Conservation (phyloP, 2,888 invertebrate species). For the Bhutanitis thaidina region DNA sequence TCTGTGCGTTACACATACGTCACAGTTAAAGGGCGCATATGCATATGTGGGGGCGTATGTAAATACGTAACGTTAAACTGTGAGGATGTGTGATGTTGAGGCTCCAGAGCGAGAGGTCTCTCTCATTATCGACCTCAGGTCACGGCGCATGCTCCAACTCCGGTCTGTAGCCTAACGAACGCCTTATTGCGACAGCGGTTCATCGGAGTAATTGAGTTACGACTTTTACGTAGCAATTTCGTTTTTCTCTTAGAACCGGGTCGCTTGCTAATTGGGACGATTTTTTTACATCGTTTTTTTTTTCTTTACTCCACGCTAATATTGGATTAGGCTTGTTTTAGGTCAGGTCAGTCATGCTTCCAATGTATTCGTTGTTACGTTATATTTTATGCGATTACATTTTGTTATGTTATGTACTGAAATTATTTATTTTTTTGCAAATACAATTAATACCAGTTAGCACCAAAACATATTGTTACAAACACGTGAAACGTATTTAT, state of each 20-base stretch:
- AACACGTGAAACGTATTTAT: too few relatives aligned
- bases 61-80: slow-evolving; percentile 76
- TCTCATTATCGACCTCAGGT: slow-evolving; percentile 81
- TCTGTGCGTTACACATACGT: slow-evolving; percentile 36
- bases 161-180: slow-evolving; percentile 68
- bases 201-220: slow-evolving; percentile 79
- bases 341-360: slow-evolving; percentile 37
- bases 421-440: too few relatives aligned
- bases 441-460: too few relatives aligned
- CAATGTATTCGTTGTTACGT: too few relatives aligned
- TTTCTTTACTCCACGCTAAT: slow-evolving; percentile 60
- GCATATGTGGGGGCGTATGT: slow-evolving; percentile 76
- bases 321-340: slow-evolving; percentile 69
- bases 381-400: too few relatives aligned
- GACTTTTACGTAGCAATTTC: slow-evolving; percentile 79
- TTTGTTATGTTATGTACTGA: too few relatives aligned
- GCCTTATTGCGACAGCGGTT: slow-evolving; percentile 77
- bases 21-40: slow-evolving; percentile 64
- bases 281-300: slow-evolving; percentile 39
- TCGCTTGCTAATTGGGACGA: slow-evolving; percentile 71
- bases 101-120: slow-evolving; percentile 71
- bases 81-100: slow-evolving; percentile 77
- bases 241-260: slow-evolving; percentile 74
- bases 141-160: slow-evolving; percentile 77
- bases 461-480: too few relatives aligned